Evolutionary conservation across 2,113 vertebrate genomes (phyloP).

Genomic region (Saccopteryx leptura): DNA sequence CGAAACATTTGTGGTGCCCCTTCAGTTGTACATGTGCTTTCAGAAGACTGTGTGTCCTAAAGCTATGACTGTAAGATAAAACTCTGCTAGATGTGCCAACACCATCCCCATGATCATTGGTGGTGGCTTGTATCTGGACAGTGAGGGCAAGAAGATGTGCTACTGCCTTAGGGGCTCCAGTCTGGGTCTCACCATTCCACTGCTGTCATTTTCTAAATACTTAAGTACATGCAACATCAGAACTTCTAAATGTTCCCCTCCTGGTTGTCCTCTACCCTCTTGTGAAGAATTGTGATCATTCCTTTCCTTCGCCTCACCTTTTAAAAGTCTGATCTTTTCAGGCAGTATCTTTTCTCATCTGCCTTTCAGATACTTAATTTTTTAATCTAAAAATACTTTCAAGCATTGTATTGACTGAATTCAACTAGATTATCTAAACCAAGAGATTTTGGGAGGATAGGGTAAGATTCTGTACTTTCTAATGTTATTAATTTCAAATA

Average conservation of each 20-base stretch:
- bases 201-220: fast-evolving
- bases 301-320: background rate
- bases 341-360: background rate
- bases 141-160: background rate
- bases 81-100: fast-evolving
- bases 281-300: background rate
- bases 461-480: background rate
- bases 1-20: background rate
- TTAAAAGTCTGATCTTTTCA: background rate
- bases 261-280: background rate
- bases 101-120: fast-evolving
- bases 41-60: background rate
- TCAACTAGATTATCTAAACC: background rate
- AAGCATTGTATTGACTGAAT: background rate
- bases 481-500: background rate
- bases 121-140: fast-evolving
- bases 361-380: background rate
- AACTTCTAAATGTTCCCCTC: background rate
- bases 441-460: background rate
- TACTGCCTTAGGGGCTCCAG: background rate
- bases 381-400: background rate
- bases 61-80: background rate
- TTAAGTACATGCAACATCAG: no score
- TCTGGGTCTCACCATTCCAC: background rate
- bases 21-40: background rate